Conservation (phyloP, 2,797 vertebrate species). For the Danio choprae region DNA sequence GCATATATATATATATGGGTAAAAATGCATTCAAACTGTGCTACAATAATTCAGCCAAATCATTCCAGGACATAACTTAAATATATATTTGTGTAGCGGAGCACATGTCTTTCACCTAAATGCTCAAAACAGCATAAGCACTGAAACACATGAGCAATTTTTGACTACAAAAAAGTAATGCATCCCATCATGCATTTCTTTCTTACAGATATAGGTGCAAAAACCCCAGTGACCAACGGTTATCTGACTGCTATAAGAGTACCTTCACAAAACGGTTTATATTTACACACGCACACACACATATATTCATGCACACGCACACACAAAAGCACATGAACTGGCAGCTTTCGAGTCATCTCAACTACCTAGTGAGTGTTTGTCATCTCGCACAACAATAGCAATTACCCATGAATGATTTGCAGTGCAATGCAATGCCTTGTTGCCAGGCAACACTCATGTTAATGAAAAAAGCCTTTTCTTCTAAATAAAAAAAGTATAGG, state of each 20-base stretch:
- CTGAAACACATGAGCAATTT: slow-evolving; percentile 23
- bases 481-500: slow-evolving; percentile 59
- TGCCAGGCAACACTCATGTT: slow-evolving; percentile 70
- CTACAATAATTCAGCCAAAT: no score
- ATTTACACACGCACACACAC: not conserved
- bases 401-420: slow-evolving; percentile 73
- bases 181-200: slow-evolving; percentile 32
- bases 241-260: slow-evolving; percentile 36
- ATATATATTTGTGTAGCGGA: not conserved
- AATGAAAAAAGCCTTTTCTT: slow-evolving; percentile 65
- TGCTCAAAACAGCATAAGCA: slow-evolving; percentile 41
- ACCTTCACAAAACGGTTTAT: slow-evolving; percentile 1
- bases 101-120: slow-evolving; percentile 53
- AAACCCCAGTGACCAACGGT: not conserved
- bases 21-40: no score
- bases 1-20: no score
- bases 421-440: slow-evolving; percentile 65
- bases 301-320: not conserved
- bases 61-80: no score
- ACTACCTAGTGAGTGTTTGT: slow-evolving; percentile 64
- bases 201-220: slow-evolving; percentile 5
- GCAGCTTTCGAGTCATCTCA: slow-evolving; percentile 51
- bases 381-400: slow-evolving; percentile 70
- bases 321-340: slow-evolving; percentile 6
- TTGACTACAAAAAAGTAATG: slow-evolving; percentile 42